Conservation (phyloP, 2,888 invertebrate genomes). For the Mechanitis messenoides region DNA sequence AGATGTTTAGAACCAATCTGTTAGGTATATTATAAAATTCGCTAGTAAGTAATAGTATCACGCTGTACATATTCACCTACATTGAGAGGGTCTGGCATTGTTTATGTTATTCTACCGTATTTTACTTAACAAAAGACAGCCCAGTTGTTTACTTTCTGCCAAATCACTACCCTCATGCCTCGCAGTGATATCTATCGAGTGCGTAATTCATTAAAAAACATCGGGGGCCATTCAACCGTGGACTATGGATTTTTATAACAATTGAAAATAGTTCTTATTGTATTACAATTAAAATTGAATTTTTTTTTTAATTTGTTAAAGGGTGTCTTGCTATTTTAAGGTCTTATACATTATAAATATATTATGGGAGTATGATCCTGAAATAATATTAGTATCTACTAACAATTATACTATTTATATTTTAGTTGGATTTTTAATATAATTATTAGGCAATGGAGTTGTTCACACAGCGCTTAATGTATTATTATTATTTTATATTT, state of each 20-base stretch:
- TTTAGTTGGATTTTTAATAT: too few species aligned
- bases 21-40: not conserved
- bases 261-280: slow-evolving; percentile 20
- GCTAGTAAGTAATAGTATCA: slow-evolving; percentile 30
- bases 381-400: too few species aligned
- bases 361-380: not conserved
- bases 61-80: slow-evolving; percentile 55
- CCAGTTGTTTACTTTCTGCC: slow-evolving; percentile 70
- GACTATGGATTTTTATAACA: slow-evolving; percentile 24
- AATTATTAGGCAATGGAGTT: too few species aligned
- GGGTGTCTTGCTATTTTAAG: slow-evolving; percentile 45
- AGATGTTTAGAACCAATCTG: too few species aligned
- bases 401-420: too few species aligned
- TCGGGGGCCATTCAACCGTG: slow-evolving; percentile 44
- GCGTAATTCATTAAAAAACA: slow-evolving; percentile 71
- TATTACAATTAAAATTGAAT: slow-evolving; percentile 9
- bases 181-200: slow-evolving; percentile 66
- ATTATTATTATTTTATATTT: too few species aligned
- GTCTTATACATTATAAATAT: slow-evolving; percentile 5
- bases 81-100: slow-evolving; percentile 52
- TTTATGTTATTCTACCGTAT: slow-evolving; percentile 71
- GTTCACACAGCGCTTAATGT: too few species aligned
- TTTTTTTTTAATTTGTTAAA: slow-evolving; percentile 19
- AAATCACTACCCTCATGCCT: slow-evolving; percentile 63
- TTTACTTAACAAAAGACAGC: slow-evolving; percentile 63